Percentiles rank a stretch among this genome's conserved stretches.
These are phyloP conservation scores for Triplophysa dalaica DNA, from an alignment of 2,113 vertebrate genomes.

Conservation along the genomic window DNA sequence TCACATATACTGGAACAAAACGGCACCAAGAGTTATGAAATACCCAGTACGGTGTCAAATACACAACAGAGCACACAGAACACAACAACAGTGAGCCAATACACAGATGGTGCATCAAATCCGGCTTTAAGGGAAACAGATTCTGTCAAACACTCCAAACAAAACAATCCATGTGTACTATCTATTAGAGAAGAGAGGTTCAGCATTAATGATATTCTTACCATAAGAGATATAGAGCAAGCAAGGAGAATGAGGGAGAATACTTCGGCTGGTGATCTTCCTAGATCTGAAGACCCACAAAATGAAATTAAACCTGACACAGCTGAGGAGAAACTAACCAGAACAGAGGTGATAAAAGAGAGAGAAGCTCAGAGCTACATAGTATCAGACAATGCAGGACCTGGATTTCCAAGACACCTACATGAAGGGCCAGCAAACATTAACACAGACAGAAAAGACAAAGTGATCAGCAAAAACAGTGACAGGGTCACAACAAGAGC, in stretches of 20 bases:
- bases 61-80: slow-evolving; percentile 32
- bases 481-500: slow-evolving; percentile 46
- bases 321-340: slow-evolving; percentile 37
- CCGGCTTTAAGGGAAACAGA: not conserved
- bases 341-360: slow-evolving; percentile 38
- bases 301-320: slow-evolving; percentile 33
- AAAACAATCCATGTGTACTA: slow-evolving; percentile 33
- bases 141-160: not conserved
- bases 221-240: slow-evolving; percentile 52
- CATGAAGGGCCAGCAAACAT: slow-evolving; percentile 52
- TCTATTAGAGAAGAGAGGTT: slow-evolving; percentile 44
- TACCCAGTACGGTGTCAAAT: not conserved
- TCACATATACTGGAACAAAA: slow-evolving; percentile 18
- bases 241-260: slow-evolving; percentile 42
- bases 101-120: slow-evolving; percentile 25
- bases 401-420: slow-evolving; percentile 43
- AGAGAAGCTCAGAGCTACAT: slow-evolving; percentile 39
- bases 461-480: slow-evolving; percentile 53
- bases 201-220: slow-evolving; percentile 52
- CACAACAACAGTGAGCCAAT: slow-evolving; percentile 31
- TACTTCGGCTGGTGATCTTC: slow-evolving; percentile 15
- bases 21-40: slow-evolving; percentile 3
- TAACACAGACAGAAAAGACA: slow-evolving; percentile 39
- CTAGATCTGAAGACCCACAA: slow-evolving; percentile 46
- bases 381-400: not conserved